These are phyloP conservation scores for Halichoeres trimaculatus DNA, from an alignment of 2,113 vertebrate species.

Conservation along the genomic window DNA sequence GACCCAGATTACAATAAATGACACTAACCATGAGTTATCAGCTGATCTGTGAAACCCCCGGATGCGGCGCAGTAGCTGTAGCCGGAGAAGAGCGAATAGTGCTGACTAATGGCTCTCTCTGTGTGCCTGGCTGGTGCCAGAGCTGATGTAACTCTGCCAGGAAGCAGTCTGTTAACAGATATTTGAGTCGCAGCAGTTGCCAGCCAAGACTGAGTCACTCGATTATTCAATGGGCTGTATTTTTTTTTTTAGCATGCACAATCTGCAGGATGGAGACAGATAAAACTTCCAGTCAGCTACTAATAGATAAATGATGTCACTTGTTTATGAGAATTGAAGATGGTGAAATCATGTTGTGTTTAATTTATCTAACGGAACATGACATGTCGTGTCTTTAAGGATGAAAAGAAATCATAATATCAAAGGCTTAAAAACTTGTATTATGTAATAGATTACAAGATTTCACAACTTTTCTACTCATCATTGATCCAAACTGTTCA, in stretches of 20 bases:
- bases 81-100: conserved; percentile 67
- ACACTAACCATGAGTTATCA: conserved; percentile 67
- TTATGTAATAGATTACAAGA: too few species aligned
- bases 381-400: neutral
- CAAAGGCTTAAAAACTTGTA: too few species aligned
- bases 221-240: conserved; percentile 50
- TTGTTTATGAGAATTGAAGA: neutral
- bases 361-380: conserved; percentile 6
- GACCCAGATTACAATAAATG: conserved; percentile 67
- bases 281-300: conserved; percentile 41
- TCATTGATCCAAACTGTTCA: too few species aligned
- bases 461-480: too few species aligned
- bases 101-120: conserved; percentile 80
- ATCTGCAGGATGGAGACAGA: conserved; percentile 36
- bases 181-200: conserved; percentile 71
- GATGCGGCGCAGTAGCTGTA: conserved; percentile 45
- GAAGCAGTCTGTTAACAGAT: conserved; percentile 81
- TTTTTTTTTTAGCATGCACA: conserved; percentile 5
- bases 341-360: neutral
- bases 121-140: conserved; percentile 78
- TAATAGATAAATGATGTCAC: conserved; percentile 52
- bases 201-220: conserved; percentile 73
- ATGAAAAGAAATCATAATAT: neutral
- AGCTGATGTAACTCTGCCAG: conserved; percentile 83
- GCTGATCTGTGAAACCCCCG: conserved; percentile 63